Base-by-base conservation (phyloP, 2,113 vertebrate species). In the Otocyon megalotis region DNA sequence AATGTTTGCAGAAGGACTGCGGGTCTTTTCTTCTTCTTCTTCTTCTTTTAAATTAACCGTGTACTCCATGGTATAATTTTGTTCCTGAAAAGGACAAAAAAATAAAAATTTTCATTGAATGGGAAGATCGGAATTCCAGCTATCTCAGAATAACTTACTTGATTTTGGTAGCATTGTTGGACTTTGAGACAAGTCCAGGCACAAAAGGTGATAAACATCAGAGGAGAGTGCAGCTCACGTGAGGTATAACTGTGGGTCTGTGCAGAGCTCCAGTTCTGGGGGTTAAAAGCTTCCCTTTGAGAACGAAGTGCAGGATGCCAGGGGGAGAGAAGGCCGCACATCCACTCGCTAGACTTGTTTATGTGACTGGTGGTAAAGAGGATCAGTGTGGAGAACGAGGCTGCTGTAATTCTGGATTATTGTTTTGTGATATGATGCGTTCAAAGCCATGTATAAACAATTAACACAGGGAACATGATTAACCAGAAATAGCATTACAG, bases 401-500 rank as follows among this genome's bases (percentile, higher is more conserved):
- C 24, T 94, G 28, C 72, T n/a, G 16, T 43, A 22, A 81, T 90
- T 82, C 22, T 43, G 48, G 50, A n/a, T 65, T 54, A 62, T 91
- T 94, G 20, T 67, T 90, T 86, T 93, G 30, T 87, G 54, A 79
- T 69, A 65, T 4, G n/a, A 4, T 67, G 6, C 56, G 60, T 28
- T 92, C 19, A 90, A 90, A 82, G 71, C 19, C 63, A 50, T 60
- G 69, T 32, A 84, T 62, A 93, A 92, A 79, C 60, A 87, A 67
- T 88, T 77, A 94, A 77, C 35, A 48, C 6, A 48, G n/a, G 14
- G 50, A 65, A 20, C 93, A 85, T 85, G 83, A 93, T 54, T 90
- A 63, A 50, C 16, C 58, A 88, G 80, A 88, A 97, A 92, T 76
- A 22, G 20, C 48, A 53, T 63, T 62, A 30, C 32, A 85, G 35